phyloP scores from a whole-genome alignment of 2,113 vertebrate species.

The Gnathonemus echidnorhynchus region DNA sequence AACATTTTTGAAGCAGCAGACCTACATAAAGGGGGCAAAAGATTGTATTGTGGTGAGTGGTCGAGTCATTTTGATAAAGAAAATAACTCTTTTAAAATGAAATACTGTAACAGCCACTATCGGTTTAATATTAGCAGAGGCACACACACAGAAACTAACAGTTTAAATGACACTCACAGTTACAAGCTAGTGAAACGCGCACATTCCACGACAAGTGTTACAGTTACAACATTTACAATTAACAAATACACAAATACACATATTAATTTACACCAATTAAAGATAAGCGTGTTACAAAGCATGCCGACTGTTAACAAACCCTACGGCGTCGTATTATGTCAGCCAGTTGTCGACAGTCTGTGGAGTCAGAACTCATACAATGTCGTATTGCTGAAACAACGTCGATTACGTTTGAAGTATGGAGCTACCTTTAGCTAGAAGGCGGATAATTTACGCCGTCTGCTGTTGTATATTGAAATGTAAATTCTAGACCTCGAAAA shows the following conservation, averaged over 20 bases:
- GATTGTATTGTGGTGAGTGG: background rate
- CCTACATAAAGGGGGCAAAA: background rate
- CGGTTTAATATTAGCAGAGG: background rate
- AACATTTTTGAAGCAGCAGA: background rate
- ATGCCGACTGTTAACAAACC: background rate
- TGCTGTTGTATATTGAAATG: background rate
- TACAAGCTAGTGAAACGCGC: background rate
- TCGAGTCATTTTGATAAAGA: background rate
- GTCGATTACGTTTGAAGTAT: background rate
- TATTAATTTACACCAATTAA: background rate
- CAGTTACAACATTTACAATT: background rate
- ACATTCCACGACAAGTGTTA: background rate
- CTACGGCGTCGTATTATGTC: background rate
- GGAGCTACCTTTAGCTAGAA: background rate
- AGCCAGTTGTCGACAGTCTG: background rate
- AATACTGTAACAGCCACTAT: background rate
- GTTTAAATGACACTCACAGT: background rate
- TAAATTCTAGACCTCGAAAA: background rate
- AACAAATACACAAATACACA: background rate
- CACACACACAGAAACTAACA: background rate
- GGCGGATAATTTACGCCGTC: background rate
- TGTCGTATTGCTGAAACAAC: background rate
- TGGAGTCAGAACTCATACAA: background rate
- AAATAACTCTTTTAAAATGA: background rate
- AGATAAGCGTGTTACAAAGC: background rate